Conservation (phyloP, 2,113 vertebrate genomes). For the Brachyistius frenatus region DNA sequence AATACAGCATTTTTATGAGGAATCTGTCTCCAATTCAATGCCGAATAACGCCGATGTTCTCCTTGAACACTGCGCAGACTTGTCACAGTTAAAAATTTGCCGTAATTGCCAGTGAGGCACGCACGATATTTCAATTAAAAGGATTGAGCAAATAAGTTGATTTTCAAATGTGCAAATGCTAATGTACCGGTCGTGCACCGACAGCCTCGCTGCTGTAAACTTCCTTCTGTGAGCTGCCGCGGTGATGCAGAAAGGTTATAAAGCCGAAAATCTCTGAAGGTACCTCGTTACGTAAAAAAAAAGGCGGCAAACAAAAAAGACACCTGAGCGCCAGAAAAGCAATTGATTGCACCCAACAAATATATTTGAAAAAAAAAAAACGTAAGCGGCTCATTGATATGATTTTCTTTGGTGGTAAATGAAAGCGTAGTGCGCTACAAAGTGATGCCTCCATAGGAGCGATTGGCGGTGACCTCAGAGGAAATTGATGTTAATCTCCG, state of each 20-base stretch:
- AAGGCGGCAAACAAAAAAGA: constrained; percentile 13
- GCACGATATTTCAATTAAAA: no score
- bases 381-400: no score
- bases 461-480: constrained; percentile 15
- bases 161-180: not conserved
- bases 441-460: not conserved
- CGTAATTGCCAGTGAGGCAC: no score
- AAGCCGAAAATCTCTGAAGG: constrained; percentile 1
- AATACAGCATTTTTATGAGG: no score
- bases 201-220: not conserved
- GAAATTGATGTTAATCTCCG: constrained; percentile 6
- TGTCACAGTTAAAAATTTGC: no score
- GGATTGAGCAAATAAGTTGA: not conserved
- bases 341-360: constrained; percentile 20
- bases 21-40: no score
- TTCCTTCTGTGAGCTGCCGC: not conserved
- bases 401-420: not conserved
- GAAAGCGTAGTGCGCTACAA: not conserved
- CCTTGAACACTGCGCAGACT: no score
- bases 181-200: no score
- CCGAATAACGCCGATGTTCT: no score
- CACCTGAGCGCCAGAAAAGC: not conserved
- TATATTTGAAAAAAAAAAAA: not conserved
- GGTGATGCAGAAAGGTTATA: not conserved
- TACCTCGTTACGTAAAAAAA: constrained; percentile 13